Conservation (phyloP, 1,140 invertebrate genomes). For the Drosophila leontia region DNA sequence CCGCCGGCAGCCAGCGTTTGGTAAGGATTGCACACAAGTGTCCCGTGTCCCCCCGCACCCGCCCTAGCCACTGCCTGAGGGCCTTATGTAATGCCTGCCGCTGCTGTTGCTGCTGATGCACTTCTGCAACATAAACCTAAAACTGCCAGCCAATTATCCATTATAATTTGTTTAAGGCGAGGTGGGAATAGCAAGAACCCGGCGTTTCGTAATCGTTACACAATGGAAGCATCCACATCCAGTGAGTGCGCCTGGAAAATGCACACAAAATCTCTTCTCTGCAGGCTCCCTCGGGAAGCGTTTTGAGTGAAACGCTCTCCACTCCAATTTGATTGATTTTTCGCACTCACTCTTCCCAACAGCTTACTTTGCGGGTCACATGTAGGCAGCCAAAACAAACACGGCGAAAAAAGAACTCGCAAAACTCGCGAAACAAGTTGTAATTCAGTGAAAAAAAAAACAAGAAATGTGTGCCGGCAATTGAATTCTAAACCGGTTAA, state of each 20-base stretch:
- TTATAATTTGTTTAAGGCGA: background rate
- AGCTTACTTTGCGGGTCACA: conserved; percentile 17
- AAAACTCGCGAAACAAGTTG: conserved; percentile 34
- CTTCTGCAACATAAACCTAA: background rate
- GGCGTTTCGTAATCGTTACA: conserved; percentile 59
- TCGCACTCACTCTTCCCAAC: conserved; percentile 24
- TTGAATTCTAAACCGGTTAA: conserved; percentile 60
- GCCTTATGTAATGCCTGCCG: conserved; percentile 24
- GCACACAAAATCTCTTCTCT: background rate
- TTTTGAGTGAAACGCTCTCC: background rate
- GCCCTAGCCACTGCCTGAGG: background rate
- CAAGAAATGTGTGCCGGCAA: conserved; percentile 18
- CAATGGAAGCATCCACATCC: conserved; percentile 19
- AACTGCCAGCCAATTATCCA: background rate
- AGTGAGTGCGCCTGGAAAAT: conserved; percentile 3
- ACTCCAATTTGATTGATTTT: conserved; percentile 50
- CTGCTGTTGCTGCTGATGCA: background rate
- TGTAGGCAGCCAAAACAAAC: conserved; percentile 16
- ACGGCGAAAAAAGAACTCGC: conserved; percentile 8
- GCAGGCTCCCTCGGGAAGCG: background rate
- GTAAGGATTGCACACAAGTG: conserved; percentile 54
- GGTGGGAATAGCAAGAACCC: background rate
- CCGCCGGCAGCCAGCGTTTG: conserved; percentile 62
- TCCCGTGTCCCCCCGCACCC: background rate
- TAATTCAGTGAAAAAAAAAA: conserved; percentile 13